Conservation (phyloP, 2,113 vertebrate species). For the Platycercus adscitus region DNA sequence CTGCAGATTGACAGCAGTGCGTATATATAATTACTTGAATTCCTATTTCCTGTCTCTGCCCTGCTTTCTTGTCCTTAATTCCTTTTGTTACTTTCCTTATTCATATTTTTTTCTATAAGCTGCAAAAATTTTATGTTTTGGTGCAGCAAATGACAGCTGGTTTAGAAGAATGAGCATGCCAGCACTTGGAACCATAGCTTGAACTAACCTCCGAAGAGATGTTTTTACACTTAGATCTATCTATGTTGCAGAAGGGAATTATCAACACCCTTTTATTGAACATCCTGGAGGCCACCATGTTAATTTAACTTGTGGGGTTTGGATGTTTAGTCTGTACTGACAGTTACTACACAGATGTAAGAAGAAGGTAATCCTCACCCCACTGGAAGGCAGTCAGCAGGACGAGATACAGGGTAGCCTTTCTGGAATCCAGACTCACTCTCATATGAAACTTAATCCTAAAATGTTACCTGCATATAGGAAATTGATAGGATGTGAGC, state of each 20-base stretch:
- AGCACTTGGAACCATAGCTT: background rate
- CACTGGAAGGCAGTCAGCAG: background rate
- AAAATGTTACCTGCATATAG: background rate
- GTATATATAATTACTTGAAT: background rate
- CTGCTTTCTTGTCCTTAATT: background rate
- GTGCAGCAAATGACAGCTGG: background rate
- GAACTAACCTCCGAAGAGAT: background rate
- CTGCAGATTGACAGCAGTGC: background rate
- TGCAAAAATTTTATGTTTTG: background rate
- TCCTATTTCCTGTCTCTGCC: background rate
- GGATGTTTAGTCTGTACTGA: background rate
- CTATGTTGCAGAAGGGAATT: background rate
- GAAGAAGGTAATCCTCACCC: background rate
- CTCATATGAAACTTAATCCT: background rate
- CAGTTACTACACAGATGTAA: background rate
- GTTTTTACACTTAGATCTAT: rapidly evolving
- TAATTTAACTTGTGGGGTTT: background rate
- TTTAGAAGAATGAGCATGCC: background rate
- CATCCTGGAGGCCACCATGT: background rate
- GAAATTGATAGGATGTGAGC: background rate
- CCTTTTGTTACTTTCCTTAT: background rate
- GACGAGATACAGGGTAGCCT: background rate
- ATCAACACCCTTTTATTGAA: background rate
- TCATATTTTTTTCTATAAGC: background rate
- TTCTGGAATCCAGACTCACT: background rate